Conservation (phyloP, 2,888 invertebrate genomes). For the Nysson spinosus region DNA sequence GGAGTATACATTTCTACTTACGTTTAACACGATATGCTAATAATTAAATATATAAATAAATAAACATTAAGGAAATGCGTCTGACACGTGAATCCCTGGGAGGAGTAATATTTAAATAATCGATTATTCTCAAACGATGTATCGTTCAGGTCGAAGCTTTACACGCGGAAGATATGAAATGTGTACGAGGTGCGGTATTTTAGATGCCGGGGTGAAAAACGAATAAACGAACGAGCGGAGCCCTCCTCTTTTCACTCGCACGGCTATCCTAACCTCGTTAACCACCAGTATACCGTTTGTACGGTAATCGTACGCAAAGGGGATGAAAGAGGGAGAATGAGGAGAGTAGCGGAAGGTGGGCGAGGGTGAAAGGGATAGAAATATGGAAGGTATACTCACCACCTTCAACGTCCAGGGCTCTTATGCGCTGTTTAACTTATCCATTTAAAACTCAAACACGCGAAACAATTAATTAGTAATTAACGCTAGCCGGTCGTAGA, state of each 20-base stretch:
- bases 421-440: constrained; percentile 72
- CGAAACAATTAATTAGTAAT: constrained; percentile 76
- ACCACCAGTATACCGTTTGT: constrained; percentile 55
- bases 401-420: constrained; percentile 49
- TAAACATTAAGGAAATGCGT: no score
- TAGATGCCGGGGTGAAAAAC: constrained; percentile 64
- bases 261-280: constrained; percentile 68
- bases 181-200: constrained; percentile 26
- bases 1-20: no score
- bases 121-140: not conserved
- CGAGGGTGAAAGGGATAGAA: not conserved
- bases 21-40: no score
- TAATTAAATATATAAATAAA: no score
- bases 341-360: not conserved
- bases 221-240: constrained; percentile 59
- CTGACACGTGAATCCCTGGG: no score
- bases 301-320: constrained; percentile 55
- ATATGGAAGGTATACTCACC: constrained; percentile 31
- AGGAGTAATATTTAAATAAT: not conserved
- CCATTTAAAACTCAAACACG: constrained; percentile 75
- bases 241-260: constrained; percentile 49
- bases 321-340: constrained; percentile 3
- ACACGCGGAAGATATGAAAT: constrained; percentile 14
- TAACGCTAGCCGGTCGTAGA: constrained; percentile 66
- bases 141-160: constrained; percentile 5